A percentile compares a stretch with the other conserved stretches of the same genome.
Conservation (phyloP, 92 coral and sea anemone species). For the Epizoanthus ramosus region DNA sequence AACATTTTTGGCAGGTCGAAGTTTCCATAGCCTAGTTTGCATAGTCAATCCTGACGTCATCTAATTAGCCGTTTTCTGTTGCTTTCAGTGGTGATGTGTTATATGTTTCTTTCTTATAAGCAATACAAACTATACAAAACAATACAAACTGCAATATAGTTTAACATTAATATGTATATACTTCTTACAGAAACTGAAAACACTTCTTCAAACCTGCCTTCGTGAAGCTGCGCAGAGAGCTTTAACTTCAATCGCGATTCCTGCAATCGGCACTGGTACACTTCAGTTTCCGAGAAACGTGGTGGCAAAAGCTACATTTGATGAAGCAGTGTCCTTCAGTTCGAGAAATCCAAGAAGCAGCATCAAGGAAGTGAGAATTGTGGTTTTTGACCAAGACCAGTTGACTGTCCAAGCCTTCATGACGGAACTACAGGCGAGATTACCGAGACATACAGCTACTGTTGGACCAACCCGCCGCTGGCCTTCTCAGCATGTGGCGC, state of each 20-base stretch:
- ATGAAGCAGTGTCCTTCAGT: conserved; percentile 61
- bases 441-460: neutral
- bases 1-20: too few relatives aligned
- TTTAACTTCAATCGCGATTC: conserved; percentile 70
- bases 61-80: too few relatives aligned
- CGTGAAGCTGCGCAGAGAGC: conserved; percentile 56
- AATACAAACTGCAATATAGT: too few relatives aligned
- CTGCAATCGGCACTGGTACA: conserved; percentile 89
- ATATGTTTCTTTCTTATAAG: too few relatives aligned
- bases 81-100: too few relatives aligned
- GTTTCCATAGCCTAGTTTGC: too few relatives aligned
- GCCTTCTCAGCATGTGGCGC: neutral
- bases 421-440: conserved; percentile 41
- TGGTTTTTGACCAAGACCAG: conserved; percentile 68
- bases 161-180: neutral
- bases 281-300: conserved; percentile 66
- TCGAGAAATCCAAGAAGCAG: conserved; percentile 46
- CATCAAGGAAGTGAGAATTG: conserved; percentile 69
- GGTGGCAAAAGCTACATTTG: conserved; percentile 73
- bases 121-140: too few relatives aligned
- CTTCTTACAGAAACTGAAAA: conserved; percentile 15
- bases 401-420: conserved; percentile 61
- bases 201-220: conserved; percentile 55
- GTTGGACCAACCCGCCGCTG: neutral
- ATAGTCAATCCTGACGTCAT: too few relatives aligned